phyloP scores from a whole-genome alignment of 2,113 vertebrate species.

The Thunnus thynnus region DNA sequence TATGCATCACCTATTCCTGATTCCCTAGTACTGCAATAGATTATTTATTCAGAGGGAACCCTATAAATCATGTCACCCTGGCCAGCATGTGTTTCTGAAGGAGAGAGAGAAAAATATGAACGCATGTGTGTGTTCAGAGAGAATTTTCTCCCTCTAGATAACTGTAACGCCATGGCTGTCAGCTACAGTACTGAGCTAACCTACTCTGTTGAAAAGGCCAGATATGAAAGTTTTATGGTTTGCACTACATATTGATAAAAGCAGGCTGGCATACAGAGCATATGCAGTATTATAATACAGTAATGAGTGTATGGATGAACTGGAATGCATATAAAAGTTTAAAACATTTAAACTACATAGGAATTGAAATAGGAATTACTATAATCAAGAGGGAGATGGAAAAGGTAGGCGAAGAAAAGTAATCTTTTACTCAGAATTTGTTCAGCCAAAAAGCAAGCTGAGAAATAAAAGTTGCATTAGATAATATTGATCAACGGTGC shows the following conservation, averaged over 20 bases:
- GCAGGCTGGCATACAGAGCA: background rate
- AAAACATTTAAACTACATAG: conserved; percentile 31
- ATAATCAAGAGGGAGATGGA: background rate
- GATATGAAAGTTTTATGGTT: conserved; percentile 52
- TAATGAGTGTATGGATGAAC: conserved; percentile 9
- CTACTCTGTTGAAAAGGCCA: background rate
- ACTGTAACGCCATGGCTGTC: conserved; percentile 26
- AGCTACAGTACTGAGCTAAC: conserved; percentile 1
- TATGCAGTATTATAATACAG: background rate
- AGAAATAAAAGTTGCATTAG: too few relatives aligned
- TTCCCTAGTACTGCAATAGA: conserved; percentile 48
- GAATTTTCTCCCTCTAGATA: conserved; percentile 18
- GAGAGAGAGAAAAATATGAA: conserved; percentile 34
- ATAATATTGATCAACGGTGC: too few relatives aligned
- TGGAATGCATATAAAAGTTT: background rate
- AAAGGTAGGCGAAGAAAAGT: background rate
- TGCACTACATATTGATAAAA: conserved; percentile 21
- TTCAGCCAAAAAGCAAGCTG: background rate
- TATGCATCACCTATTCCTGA: conserved; percentile 57
- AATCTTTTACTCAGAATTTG: background rate
- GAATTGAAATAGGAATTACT: conserved; percentile 1
- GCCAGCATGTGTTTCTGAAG: conserved; percentile 47
- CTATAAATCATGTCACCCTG: conserved; percentile 77
- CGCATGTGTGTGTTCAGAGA: background rate
- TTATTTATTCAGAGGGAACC: conserved; percentile 78